Base-by-base conservation (phyloP, 2,888 invertebrate genomes). In the Noctua janthe region DNA sequence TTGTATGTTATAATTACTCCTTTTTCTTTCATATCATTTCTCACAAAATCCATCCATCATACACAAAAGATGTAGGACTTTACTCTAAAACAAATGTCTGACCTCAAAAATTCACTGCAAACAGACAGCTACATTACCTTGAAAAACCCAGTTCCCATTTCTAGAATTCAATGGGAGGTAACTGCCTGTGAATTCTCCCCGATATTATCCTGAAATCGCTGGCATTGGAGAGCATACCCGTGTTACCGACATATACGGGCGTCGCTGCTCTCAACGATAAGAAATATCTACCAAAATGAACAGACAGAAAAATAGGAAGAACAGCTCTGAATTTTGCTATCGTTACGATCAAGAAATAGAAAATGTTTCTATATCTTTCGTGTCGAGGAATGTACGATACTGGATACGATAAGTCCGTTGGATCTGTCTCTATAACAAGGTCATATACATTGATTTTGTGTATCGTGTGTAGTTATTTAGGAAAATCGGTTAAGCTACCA, bases 171-270 rank as follows among this genome's bases (percentile, higher is more conserved):
- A 39, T 71, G 54, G 29, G 29, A 82, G 62, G 69, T 71, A 76
- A 72, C 59, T 39, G 59, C 23, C 23, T 17, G 62, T 39, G 69
- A 73, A 78, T 70, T 66, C 64, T 78, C n/a, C 54, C 11, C 59
- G 70, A 66, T 83, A 66, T 72, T 69, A 83, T 83, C 79, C 74
- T 23, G 5, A 59, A 43, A 79, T 64, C 47, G 71, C 43, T 54
- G 66, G 59, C 80, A 72, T 62, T 71, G 54, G 67, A 83, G 74
- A 83, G 67, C 66, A 23, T 59, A 70, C n/a, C 56, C 59, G 15
- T 71, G 62, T 67, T 56, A 23, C 54, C 8, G 47, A 47, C 49
- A 35, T 39, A 59, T 54, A 73, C 71, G 5, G 66, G 43, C 54
- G n/a, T 13, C 49, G 56, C 17, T 64, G 29, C 71, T 43, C 23